Evolutionary conservation across 2,113 vertebrate genomes (phyloP), one percentile per base, ranked within the genome.

Genomic region (Xenopus borealis): DNA sequence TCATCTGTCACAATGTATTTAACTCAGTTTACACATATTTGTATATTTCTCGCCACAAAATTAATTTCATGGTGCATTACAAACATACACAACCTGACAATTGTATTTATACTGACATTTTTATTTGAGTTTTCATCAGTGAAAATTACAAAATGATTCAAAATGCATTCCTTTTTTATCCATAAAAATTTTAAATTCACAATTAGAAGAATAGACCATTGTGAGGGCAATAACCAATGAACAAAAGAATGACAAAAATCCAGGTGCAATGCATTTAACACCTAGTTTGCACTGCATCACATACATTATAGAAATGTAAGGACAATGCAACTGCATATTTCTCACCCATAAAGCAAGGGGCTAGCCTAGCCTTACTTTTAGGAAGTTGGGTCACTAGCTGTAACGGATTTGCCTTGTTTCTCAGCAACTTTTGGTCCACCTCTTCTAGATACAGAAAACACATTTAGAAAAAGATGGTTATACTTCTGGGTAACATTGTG

Each of bases 61-160:
- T n/a, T n/a, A n/a, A n/a, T n/a, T n/a, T n/a, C n/a, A n/a, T n/a
- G n/a, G n/a, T n/a, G 3, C 47, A 50, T 16, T 50, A 50, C 47
- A 61, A 11, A 61, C 58, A 61, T 18, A 61, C 12, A 61, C 58
- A 61, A 55, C 23, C 23, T 27, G 23, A 27, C 23, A 27, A 27
- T 61, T 9, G 14, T 23, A 11, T 61, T 61, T 61, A 2, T 58
- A 58, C 17, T 58, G 16, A 75, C 33, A 40, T 40, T 75, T 69
- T 69, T 69, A 75, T 53, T 55, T 40, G 33, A 75, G 58, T 50
- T 64, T 63, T 77, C 45, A 62, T 77, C 66, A 57, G 68, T 77
- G 66, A 77, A 77, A 77, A 77, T 77, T 77, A 77, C 74, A 77
- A 77, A 77, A 77, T 70, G 64, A 63, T 77, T 70, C 58, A 77